Base-by-base conservation (phyloP, 1,140 invertebrate species). In the Habropoda laboriosa region DNA sequence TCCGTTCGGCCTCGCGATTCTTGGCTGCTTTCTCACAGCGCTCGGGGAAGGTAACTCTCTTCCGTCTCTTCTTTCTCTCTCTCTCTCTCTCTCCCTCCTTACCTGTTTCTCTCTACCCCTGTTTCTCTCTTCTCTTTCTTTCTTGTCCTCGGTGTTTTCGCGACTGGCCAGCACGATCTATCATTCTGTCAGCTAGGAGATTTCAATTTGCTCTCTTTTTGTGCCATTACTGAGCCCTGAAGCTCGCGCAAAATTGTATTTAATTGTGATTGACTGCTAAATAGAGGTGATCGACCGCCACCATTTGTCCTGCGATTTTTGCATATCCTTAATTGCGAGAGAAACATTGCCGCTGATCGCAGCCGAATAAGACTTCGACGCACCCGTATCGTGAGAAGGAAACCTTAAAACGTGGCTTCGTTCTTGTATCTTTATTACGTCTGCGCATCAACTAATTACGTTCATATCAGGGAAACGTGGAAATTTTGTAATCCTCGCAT, bases 161-260 rank as follows among this genome's bases (percentile, higher is more conserved):
- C 83, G 83, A 70, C 80, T 60, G 80, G 55, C 74, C 81, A 83
- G 81, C 68, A 84, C 75, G 89, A 92, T 92, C 88, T 91, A 92
- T 92, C 91, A 92, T 92, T 87, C 90, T 90, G 91, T 91, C 91
- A 90, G 91, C 88, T 91, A 91, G 88, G 89, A 92, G 90, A 92
- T 92, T 92, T 92, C 89, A 92, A 92, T 92, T 92, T 92, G 91
- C 90, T 92, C 91, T 90, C 90, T 92, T 92, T 92, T 91, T 92
- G 90, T 86, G 64, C 87, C 90, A 91, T 91, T 89, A 91, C 89
- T 83, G 82, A 80, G 76, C 68, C 86, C 81, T 80, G 85, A 80
- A 68, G 85, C 79, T 85, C 86, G 86, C 84, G 90, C 90, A 92
- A 92, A 92, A 92, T 92, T 91, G 90, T 92, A 92, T 92, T 92